Evolutionary conservation across 2,113 vertebrate genomes (phyloP).

Genomic region (Vimba vimba): DNA sequence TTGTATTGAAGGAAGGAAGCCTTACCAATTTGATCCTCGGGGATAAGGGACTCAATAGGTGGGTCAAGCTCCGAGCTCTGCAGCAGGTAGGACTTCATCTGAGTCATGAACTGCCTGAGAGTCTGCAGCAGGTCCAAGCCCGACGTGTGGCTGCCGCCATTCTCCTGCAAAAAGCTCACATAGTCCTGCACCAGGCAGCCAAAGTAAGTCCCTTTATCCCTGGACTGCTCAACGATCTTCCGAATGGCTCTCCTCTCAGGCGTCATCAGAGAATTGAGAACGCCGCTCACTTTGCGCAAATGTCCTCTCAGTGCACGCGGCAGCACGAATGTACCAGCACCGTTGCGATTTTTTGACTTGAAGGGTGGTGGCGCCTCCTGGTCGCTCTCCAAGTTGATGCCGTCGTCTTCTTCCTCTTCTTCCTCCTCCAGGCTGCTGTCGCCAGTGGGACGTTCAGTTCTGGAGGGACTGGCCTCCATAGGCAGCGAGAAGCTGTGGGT

Average conservation of each 20-base stretch:
- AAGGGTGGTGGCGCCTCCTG: constrained; percentile 80
- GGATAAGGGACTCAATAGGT: constrained; percentile 91
- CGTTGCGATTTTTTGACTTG: constrained; percentile 83
- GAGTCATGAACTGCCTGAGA: constrained; percentile 96
- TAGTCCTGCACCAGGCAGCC: constrained; percentile 95
- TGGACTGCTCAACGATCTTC: constrained; percentile 85
- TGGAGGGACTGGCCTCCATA: constrained; percentile 62
- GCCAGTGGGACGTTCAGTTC: constrained; percentile 66
- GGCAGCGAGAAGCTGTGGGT: constrained; percentile 83
- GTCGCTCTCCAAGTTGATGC: constrained; percentile 76
- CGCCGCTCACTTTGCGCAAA: constrained; percentile 88
- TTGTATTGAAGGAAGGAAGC: background rate
- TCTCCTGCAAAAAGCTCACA: constrained; percentile 90
- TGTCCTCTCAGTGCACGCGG: constrained; percentile 87
- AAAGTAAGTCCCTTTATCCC: constrained; percentile 89
- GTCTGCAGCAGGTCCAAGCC: constrained; percentile 93
- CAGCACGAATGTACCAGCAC: constrained; percentile 79
- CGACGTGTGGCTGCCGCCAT: constrained; percentile 85
- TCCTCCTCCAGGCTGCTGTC: constrained; percentile 87
- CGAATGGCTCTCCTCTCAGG: constrained; percentile 88
- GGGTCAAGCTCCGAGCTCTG: constrained; percentile 95
- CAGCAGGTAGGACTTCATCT: constrained; percentile 94
- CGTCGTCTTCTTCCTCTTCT: constrained; percentile 73
- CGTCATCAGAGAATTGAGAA: constrained; percentile 91
- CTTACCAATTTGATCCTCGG: constrained; percentile 96